Evolutionary conservation across 2,113 vertebrate species (phyloP), one percentile per base, ranked within the genome.

Genomic region (Aptenodytes forsteri): DNA sequence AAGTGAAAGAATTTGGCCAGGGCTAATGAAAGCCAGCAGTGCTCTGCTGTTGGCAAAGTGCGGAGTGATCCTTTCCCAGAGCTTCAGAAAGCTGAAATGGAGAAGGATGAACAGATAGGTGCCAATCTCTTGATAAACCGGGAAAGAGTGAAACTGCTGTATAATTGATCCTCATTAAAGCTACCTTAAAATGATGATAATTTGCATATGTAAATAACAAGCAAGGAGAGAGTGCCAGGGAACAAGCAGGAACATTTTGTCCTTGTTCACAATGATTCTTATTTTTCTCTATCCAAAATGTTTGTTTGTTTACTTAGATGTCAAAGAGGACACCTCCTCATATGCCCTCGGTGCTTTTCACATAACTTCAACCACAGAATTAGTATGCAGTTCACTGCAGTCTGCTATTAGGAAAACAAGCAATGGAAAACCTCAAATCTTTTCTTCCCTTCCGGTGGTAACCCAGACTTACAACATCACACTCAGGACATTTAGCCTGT

Each of bases 271-370:
- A 89, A 9, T 23, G 52, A 91, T 87, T 84, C 72, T 78, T 95
- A 44, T 79, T 94, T 95, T 97, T 78, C 65, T 91, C 38, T 44
- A 36, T 92, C 27, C 47, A 72, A 84, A 92, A 82, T 75, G 61
- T 87, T 86, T 95, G 61, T 91, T 97, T 96, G 71, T 94, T 97
- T 95, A 91, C 64, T 87, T 89, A 82, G 80, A 95, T 95, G 86
- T 95, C 87, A 78, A 92, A 92, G 72, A 82, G 69, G 80, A 92
- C 83, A 96, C 83, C 92, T 97, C 97, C 73, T 89, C 69, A 64
- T 87, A 71, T 82, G 90, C 76, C 64, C 76, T 89, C 27, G 19
- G 47, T 96, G 82, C 52, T 79, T 84, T 67, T 87, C 72, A 72
- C 44, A 64, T 71, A 84, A 87, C 78, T 95, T 56, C 80, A 83